Base-by-base conservation (phyloP, 2,797 vertebrate species). In the Nyctibius grandis region DNA sequence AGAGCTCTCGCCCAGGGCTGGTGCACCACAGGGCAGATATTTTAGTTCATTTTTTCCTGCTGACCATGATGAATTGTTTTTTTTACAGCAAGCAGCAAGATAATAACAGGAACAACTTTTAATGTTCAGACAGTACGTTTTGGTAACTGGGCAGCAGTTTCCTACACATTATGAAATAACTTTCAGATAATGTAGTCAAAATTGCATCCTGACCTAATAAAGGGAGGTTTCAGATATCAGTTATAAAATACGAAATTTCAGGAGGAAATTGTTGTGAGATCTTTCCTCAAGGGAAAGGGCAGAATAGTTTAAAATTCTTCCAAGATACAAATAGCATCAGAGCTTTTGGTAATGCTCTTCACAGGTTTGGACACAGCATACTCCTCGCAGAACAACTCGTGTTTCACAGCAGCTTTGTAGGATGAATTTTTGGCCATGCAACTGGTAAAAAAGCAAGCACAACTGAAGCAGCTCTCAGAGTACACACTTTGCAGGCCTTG, bases 201-300 rank as follows among this genome's bases (percentile, higher is more conserved):
- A 90, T 25, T 91, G 42, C 83, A 40, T 73, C 90, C 88, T 95
- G 94, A 44, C 56, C 85, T 48, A 42, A 47, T 33, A 12, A 16
- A 88, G 78, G 83, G 69, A 59, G 83, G 79, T 57, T 69, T 84
- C 80, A 48, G 31, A 26, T 72, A 69, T 31, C 82, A 8, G 23
- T 56, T 80, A 23, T 4, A 61, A 85, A 91, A 75, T 5, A 28
- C 5, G 6, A 45, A 34, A 20, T 87, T 92, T 48, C 48, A 22
- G 81, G 80, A 95, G 84, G 91, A 88, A 90, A 21, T 60, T 31
- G 61, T 68, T 76, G 75, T 76, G 90, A 95, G 93, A n/a, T 91
- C 90, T 94, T 91, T 65, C 83, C 92, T 91, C 83, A 31, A 59
- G 92, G 83, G 93, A 75, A 54, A 44, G 77, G 83, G 47, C 50